Conservation (phyloP, 2,113 vertebrate genomes). For the Apodemus speciosus region DNA sequence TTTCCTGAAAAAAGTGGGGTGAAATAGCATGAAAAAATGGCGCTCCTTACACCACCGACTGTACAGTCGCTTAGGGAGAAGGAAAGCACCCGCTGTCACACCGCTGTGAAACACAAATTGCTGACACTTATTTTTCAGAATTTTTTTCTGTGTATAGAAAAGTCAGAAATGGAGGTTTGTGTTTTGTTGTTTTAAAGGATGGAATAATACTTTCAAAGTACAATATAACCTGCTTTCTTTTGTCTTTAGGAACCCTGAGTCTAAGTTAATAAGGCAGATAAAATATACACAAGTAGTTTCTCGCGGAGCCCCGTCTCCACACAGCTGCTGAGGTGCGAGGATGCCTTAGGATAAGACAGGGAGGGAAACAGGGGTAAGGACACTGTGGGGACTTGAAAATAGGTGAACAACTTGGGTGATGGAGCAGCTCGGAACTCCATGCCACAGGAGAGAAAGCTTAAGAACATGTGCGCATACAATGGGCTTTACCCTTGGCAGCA, state of each 20-base stretch:
- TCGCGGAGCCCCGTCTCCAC: background rate
- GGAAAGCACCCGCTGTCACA: background rate
- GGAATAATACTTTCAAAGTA: constrained; percentile 28
- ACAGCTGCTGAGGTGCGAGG: background rate
- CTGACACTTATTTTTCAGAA: constrained; percentile 27
- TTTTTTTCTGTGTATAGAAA: constrained; percentile 29
- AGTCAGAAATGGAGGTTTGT: constrained; percentile 6
- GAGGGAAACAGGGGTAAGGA: background rate
- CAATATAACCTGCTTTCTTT: constrained; percentile 38
- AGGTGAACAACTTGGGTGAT: constrained; percentile 7
- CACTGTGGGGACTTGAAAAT: background rate
- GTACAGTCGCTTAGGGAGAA: background rate
- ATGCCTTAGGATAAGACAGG: background rate
- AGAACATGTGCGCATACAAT: background rate
- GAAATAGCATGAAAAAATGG: background rate
- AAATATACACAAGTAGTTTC: background rate
- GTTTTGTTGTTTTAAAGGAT: constrained; percentile 27
- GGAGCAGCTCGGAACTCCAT: background rate
- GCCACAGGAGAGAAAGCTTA: background rate
- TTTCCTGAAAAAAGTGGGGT: background rate
- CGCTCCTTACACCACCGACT: background rate
- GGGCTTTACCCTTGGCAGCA: constrained; percentile 11
- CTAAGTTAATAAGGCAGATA: constrained; percentile 16
- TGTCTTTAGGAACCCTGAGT: constrained; percentile 28
- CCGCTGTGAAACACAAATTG: background rate